Conservation (phyloP, 2,888 invertebrate genomes). For the Drosophila flavopinicola region DNA sequence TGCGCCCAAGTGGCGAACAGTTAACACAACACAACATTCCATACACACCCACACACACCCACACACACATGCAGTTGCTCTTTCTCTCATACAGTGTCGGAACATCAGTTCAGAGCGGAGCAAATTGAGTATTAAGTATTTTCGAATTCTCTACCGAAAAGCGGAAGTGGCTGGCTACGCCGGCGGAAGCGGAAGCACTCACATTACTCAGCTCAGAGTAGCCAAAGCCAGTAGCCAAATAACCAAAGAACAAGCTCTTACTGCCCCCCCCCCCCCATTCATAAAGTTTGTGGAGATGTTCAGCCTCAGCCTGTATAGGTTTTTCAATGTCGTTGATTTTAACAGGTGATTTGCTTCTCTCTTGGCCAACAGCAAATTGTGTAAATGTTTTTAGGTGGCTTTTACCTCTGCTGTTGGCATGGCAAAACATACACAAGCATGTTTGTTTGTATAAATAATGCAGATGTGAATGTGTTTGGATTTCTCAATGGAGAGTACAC, state of each 20-base stretch:
- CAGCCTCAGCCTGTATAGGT: conserved; percentile 4
- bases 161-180: conserved; percentile 63
- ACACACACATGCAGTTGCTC: conserved; percentile 6
- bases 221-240: conserved; percentile 22
- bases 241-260: not conserved
- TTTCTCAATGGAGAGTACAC: not conserved
- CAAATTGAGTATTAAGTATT: conserved; percentile 77
- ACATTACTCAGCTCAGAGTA: conserved; percentile 63
- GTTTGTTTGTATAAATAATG: conserved; percentile 13
- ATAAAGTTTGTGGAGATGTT: not conserved
- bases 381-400: conserved; percentile 24
- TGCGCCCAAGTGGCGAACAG: conserved; percentile 54
- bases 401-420: not conserved
- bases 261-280: conserved; percentile 2
- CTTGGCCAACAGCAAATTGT: conserved; percentile 26
- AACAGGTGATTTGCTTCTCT: conserved; percentile 42
- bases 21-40: conserved; percentile 55
- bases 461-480: conserved; percentile 4
- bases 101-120: conserved; percentile 51
- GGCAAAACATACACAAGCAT: not conserved
- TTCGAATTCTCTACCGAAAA: conserved; percentile 52
- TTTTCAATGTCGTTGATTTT: conserved; percentile 32
- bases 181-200: conserved; percentile 75
- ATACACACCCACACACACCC: conserved; percentile 10
- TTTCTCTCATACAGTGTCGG: conserved; percentile 26